Evolutionary conservation across 2,113 vertebrate genomes (phyloP).

Genomic region (Caracal caracal): DNA sequence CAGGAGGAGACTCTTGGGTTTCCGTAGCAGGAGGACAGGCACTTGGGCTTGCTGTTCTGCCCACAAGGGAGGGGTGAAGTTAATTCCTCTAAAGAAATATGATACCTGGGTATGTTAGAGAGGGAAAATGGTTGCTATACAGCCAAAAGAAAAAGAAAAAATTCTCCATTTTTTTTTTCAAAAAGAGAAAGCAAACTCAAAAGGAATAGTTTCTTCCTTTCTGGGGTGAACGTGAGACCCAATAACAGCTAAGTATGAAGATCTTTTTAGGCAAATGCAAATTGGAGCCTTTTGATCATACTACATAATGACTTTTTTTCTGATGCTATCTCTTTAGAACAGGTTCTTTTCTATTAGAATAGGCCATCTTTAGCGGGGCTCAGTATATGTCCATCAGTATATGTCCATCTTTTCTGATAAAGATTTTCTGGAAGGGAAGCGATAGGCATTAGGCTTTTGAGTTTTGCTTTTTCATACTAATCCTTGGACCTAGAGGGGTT

Average conservation of each 20-base stretch:
- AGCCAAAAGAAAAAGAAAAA: neutral
- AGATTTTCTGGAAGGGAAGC: neutral
- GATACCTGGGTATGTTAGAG: neutral
- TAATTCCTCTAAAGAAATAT: neutral
- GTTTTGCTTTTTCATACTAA: neutral
- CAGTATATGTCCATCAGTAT: neutral
- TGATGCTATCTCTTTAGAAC: neutral
- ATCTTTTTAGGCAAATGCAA: neutral
- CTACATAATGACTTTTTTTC: neutral
- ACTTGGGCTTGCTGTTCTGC: neutral
- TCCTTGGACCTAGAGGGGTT: neutral
- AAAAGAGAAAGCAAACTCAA: neutral
- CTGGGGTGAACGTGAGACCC: neutral
- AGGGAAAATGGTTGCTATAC: neutral
- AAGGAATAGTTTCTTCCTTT: neutral
- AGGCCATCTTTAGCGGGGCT: neutral
- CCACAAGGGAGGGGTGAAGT: neutral
- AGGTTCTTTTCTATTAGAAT: neutral
- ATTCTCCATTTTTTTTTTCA: neutral
- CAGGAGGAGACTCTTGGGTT: neutral
- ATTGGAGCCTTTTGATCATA: neutral
- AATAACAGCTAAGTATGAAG: neutral
- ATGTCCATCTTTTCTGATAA: neutral
- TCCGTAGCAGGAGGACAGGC: neutral
- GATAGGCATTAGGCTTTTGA: neutral